These are phyloP conservation scores for Halictus rubicundus DNA, from an alignment of 1,140 invertebrate genomes.

Conservation along the genomic window DNA sequence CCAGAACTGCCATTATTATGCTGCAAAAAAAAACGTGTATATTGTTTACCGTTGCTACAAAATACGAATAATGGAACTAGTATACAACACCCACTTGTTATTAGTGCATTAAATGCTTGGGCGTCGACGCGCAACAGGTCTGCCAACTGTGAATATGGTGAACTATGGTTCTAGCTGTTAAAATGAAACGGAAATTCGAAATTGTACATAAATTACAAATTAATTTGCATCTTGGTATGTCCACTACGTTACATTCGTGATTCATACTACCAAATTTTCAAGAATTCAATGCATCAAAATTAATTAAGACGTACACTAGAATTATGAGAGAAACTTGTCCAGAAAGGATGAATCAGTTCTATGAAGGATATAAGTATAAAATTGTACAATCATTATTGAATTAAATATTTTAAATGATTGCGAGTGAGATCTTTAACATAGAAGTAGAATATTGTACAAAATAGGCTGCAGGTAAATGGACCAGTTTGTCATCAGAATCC, in stretches of 20 bases:
- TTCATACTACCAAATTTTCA: too few relatives aligned
- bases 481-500: too few relatives aligned
- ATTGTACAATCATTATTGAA: too few relatives aligned
- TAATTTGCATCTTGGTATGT: too few relatives aligned
- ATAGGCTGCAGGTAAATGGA: too few relatives aligned
- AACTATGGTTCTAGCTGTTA: not conserved
- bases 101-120: constrained; percentile 31
- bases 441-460: too few relatives aligned
- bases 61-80: not conserved
- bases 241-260: too few relatives aligned
- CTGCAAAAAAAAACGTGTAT: constrained; percentile 39
- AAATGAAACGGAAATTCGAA: not conserved
- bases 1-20: constrained; percentile 85
- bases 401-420: not conserved
- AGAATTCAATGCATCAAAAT: too few relatives aligned
- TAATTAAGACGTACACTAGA: too few relatives aligned
- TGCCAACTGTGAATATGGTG: constrained; percentile 33
- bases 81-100: constrained; percentile 32
- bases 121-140: constrained; percentile 45
- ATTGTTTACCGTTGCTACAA: not conserved
- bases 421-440: not conserved
- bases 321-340: constrained; percentile 3
- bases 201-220: not conserved
- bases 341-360: not conserved
- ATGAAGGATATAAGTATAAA: too few relatives aligned